Evolutionary conservation across 2,888 invertebrate genomes (phyloP).

Genomic region (Metalampra italica): DNA sequence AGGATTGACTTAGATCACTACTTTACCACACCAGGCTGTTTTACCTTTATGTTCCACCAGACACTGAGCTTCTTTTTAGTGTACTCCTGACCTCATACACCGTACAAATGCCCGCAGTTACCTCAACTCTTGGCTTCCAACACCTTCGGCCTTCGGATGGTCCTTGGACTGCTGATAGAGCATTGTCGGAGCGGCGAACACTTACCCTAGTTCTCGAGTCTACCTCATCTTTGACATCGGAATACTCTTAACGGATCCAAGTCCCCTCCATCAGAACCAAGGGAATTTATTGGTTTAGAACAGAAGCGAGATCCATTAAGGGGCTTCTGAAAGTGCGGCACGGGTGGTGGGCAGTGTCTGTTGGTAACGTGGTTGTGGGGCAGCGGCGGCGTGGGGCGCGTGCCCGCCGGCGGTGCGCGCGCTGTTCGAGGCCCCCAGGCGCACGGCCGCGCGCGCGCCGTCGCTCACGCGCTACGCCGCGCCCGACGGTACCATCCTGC

Average conservation of each 20-base stretch:
- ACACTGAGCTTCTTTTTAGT: conserved; percentile 77
- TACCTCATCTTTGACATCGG: conserved; percentile 45
- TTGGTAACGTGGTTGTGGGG: conserved; percentile 74
- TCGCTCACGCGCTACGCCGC: conserved; percentile 80
- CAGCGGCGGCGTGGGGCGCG: conserved; percentile 71
- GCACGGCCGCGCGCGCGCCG: conserved; percentile 63
- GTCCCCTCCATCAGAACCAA: conserved; percentile 1
- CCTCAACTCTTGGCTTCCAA: conserved; percentile 76
- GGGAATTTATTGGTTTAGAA: too few relatives aligned
- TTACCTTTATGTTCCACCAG: conserved; percentile 70
- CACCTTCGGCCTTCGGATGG: conserved; percentile 71
- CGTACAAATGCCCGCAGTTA: conserved; percentile 78
- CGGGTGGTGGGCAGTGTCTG: conserved; percentile 46
- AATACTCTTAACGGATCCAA: conserved; percentile 59
- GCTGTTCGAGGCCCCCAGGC: conserved; percentile 72
- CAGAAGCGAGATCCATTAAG: conserved; percentile 4
- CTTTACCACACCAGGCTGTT: conserved; percentile 76
- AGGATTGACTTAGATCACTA: conserved; percentile 75
- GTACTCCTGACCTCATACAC: conserved; percentile 76
- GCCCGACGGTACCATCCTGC: conserved; percentile 80
- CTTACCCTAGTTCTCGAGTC: conserved; percentile 48
- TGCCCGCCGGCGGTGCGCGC: conserved; percentile 75
- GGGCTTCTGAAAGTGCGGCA: conserved; percentile 5
- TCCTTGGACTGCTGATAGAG: conserved; percentile 49
- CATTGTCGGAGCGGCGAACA: conserved; percentile 59